Percentiles rank a stretch among this genome's conserved stretches.
Evolutionary conservation across 1,140 invertebrate species (phyloP).

Genomic region (Spodoptera litura): DNA sequence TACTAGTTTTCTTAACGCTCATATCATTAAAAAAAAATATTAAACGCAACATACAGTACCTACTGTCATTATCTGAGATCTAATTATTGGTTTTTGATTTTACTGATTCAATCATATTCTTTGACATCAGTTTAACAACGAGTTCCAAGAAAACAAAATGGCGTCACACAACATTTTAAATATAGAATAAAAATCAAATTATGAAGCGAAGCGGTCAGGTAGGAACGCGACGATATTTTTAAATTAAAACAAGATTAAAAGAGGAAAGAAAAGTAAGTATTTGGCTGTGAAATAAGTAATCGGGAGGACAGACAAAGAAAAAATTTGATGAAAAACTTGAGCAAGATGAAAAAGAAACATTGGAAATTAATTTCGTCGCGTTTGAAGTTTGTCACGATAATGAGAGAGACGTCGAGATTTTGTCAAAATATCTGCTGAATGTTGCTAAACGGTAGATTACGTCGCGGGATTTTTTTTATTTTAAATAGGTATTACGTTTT

Average conservation of each 20-base stretch:
- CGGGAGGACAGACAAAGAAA: conserved; percentile 34
- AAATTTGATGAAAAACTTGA: conserved; percentile 42
- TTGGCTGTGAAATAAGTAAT: conserved; percentile 50
- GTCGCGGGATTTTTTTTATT: not conserved
- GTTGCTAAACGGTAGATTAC: conserved; percentile 16
- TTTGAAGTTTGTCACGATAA: conserved; percentile 45
- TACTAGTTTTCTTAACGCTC: too few species aligned
- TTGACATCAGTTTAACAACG: too few species aligned
- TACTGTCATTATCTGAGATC: too few species aligned
- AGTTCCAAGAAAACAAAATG: conserved; percentile 13
- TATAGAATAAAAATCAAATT: conserved; percentile 38
- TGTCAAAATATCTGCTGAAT: conserved; percentile 33
- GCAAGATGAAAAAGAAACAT: conserved; percentile 46
- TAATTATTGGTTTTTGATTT: too few species aligned
- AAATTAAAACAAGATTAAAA: conserved; percentile 48
- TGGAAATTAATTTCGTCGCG: conserved; percentile 44
- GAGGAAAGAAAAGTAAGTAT: conserved; percentile 36
- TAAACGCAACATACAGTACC: not conserved
- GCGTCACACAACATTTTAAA: conserved; percentile 14
- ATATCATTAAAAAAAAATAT: not conserved
- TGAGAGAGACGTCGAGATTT: conserved; percentile 31
- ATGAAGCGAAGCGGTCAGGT: conserved; percentile 8
- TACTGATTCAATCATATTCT: too few species aligned
- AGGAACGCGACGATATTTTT: conserved; percentile 28
- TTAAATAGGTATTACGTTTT: not conserved